Evolutionary conservation across 2,113 vertebrate species (phyloP), one percentile per base, ranked within the genome.

Genomic region (Redunca redunca): DNA sequence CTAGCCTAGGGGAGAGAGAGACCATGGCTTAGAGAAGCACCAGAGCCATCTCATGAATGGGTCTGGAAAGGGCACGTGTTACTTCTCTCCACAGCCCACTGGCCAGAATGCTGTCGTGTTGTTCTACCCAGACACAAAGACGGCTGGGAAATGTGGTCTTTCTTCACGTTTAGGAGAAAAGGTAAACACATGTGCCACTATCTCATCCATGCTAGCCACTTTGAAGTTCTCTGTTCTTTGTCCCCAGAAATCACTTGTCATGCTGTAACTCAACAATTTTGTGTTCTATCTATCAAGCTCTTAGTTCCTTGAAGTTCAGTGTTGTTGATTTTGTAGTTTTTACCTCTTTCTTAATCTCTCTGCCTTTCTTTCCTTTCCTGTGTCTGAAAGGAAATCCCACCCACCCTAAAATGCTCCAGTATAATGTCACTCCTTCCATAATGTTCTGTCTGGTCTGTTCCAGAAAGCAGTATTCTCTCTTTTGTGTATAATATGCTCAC

Each of bases 171-270:
- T 13, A 60, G 19, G 19, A 77, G 19, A 53, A 92, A 97, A 88
- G 46, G 21, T 1, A 52, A 88, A 48, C 1, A 55, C 36, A 3
- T 6, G 2, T 2, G 15, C 33, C 5, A 6, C 9, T 26, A 0
- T 50, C 5, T 83, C 9, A n/a, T 12, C 11, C 7, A 15, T 6
- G 7, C 2, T 7, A 7, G 6, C n/a, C 46, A 74, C 43, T 53
- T 53, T 25, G 52, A 90, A 88, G 19, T 19, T 48, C 25, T 80
- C 26, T 71, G 21, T 1, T 7, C 6, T 88, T 10, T 90, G 8
- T 48, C 14, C 13, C 33, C 28, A 13, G 36, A 82, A 89, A 64
- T 67, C 15, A 86, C 3, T 1, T 28, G 33, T 28, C 21, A 12
- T 10, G 23, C 25, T 87, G 10, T 15, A 90, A 11, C 13, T 48